Percentiles rank a stretch among this genome's conserved stretches.
Evolutionary conservation across 2,888 invertebrate genomes (phyloP).

Genomic region (Deilephila elpenor): DNA sequence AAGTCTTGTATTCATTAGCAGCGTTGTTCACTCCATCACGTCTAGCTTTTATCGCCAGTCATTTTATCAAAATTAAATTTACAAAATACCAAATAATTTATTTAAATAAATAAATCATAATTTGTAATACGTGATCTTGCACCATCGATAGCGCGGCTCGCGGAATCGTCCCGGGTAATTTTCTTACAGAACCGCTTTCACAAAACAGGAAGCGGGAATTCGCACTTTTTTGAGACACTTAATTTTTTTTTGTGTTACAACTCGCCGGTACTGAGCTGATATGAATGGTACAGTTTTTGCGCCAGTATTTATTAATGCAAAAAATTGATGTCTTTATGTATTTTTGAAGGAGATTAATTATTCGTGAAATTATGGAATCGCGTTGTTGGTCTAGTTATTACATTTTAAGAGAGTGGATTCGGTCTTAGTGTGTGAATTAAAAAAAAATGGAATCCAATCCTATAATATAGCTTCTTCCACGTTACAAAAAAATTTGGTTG

Average conservation of each 20-base stretch:
- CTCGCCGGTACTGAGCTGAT: neutral
- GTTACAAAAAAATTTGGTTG: too few species aligned
- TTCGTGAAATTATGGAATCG: neutral
- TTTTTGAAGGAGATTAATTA: neutral
- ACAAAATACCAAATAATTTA: too few species aligned
- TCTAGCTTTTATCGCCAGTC: too few species aligned
- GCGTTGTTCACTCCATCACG: too few species aligned
- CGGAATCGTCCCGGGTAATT: constrained; percentile 30
- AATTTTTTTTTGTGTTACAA: constrained; percentile 8
- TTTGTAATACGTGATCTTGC: constrained; percentile 27
- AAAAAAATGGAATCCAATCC: too few species aligned
- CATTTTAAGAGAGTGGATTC: too few species aligned
- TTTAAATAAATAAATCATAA: neutral
- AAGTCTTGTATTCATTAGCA: too few species aligned
- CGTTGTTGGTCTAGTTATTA: neutral
- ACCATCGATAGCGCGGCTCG: constrained; percentile 35
- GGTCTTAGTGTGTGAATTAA: too few species aligned
- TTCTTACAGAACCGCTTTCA: constrained; percentile 26
- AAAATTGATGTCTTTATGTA: constrained; percentile 3
- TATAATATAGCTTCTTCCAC: too few species aligned
- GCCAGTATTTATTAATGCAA: constrained; percentile 1
- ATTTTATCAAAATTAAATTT: too few species aligned
- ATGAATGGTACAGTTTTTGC: neutral
- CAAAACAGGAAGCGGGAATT: constrained; percentile 27
- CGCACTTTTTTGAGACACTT: constrained; percentile 24